Conservation (phyloP, 1,140 invertebrate genomes). For the Littorina saxatilis region DNA sequence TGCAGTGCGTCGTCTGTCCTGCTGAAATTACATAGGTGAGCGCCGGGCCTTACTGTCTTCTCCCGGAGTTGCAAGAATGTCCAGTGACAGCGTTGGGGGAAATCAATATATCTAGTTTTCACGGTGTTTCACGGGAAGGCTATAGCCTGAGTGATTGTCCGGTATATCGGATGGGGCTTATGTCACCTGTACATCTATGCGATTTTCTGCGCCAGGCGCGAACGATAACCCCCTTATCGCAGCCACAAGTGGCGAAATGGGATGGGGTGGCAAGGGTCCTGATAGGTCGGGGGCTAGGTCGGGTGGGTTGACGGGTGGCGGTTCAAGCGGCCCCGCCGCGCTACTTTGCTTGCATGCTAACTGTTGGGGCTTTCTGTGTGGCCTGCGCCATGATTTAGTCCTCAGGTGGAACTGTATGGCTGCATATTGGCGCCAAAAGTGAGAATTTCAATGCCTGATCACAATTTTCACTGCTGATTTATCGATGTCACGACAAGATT, state of each 20-base stretch:
- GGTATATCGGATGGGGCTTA: constrained; percentile 9
- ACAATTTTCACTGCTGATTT: no score
- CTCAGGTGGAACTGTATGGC: no score
- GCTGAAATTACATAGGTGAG: no score
- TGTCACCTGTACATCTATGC: neutral
- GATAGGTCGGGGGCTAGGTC: neutral
- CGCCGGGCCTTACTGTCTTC: no score
- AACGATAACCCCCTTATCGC: constrained; percentile 27
- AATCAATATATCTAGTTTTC: constrained; percentile 11
- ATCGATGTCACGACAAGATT: no score
- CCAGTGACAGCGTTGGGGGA: neutral
- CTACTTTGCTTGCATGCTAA: constrained; percentile 2
- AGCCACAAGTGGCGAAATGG: neutral
- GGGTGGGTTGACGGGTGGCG: no score
- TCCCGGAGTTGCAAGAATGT: constrained; percentile 6
- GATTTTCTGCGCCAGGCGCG: constrained; percentile 3
- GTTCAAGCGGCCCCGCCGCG: neutral
- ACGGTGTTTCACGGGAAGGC: neutral
- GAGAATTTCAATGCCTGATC: no score
- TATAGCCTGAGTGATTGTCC: neutral
- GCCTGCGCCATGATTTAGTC: neutral
- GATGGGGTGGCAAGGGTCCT: neutral
- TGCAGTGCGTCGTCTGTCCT: no score
- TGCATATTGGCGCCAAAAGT: no score
- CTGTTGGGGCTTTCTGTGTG: neutral